These are phyloP conservation scores for Bostrychus sinensis DNA, from an alignment of 2,113 vertebrate species.

Conservation along the genomic window DNA sequence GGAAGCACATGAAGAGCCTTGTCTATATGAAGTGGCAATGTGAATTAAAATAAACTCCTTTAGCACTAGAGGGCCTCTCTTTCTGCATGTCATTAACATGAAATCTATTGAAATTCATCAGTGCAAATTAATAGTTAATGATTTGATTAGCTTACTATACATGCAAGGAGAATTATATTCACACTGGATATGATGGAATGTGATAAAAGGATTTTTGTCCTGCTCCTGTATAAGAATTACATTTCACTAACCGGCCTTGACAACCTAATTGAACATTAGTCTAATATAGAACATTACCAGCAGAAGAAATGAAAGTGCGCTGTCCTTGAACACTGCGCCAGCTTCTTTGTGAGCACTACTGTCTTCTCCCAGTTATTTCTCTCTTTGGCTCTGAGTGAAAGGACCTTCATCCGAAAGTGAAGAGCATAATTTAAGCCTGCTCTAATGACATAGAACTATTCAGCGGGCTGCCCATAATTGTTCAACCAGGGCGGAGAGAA, in stretches of 20 bases:
- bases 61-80: slow-evolving; percentile 13
- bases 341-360: slow-evolving; percentile 52
- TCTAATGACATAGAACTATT: slow-evolving; percentile 72
- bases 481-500: slow-evolving; percentile 51
- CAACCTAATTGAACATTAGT: slow-evolving; percentile 73
- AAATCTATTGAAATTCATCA: slow-evolving; percentile 53
- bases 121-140: slow-evolving; percentile 43
- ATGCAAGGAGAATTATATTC: slow-evolving; percentile 51
- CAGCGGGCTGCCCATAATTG: slow-evolving; percentile 62
- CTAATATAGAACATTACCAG: slow-evolving; percentile 63
- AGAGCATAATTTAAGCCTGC: slow-evolving; percentile 66
- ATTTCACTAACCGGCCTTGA: slow-evolving; percentile 67
- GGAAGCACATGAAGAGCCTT: slow-evolving; percentile 4
- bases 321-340: slow-evolving; percentile 56
- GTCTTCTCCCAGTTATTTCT: slow-evolving; percentile 59
- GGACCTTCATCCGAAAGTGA: slow-evolving; percentile 66
- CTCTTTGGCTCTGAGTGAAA: slow-evolving; percentile 62
- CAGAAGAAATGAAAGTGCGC: slow-evolving; percentile 55
- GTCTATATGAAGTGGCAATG: slow-evolving; percentile 27
- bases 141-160: slow-evolving; percentile 54
- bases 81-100: slow-evolving; percentile 25
- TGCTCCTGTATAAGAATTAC: slow-evolving; percentile 58
- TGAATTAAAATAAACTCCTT: slow-evolving; percentile 32
- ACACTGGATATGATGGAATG: slow-evolving; percentile 43
- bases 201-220: slow-evolving; percentile 37